Conservation (phyloP, 2,888 invertebrate species). For the Gandaritis pyraliata region DNA sequence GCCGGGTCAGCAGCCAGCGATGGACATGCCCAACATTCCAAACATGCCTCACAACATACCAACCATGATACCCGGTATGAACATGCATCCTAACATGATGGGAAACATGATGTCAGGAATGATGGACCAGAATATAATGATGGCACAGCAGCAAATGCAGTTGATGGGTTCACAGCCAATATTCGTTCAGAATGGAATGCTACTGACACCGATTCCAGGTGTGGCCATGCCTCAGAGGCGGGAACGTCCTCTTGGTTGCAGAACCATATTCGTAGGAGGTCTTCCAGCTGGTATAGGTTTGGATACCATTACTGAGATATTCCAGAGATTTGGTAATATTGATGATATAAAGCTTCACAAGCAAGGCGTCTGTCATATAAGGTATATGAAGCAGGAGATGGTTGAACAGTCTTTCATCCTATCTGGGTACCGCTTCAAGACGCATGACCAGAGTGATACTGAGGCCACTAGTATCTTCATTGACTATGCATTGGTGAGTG, state of each 20-base stretch:
- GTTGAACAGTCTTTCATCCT: constrained; percentile 94
- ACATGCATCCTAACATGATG: constrained; percentile 41
- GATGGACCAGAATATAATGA: constrained; percentile 85
- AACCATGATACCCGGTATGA: constrained; percentile 70
- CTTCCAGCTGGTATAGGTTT: constrained; percentile 93
- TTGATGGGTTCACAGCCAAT: constrained; percentile 55
- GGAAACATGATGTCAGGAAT: constrained; percentile 60
- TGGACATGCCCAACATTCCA: constrained; percentile 49
- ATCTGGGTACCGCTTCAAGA: constrained; percentile 90
- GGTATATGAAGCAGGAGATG: constrained; percentile 91
- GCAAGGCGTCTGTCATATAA: constrained; percentile 96
- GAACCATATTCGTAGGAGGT: constrained; percentile 96
- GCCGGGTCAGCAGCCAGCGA: constrained; percentile 44
- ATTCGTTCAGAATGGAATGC: constrained; percentile 88
- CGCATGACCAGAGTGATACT: constrained; percentile 89
- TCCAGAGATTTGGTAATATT: constrained; percentile 87
- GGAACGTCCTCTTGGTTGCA: constrained; percentile 85
- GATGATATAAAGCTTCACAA: constrained; percentile 88
- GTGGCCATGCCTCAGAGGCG: constrained; percentile 58
- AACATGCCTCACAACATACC: constrained; percentile 43
- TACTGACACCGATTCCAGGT: constrained; percentile 94
- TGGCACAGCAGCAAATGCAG: constrained; percentile 58
- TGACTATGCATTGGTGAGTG: constrained; percentile 90
- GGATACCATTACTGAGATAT: constrained; percentile 93
- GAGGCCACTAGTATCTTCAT: constrained; percentile 91